Evolutionary conservation across 1,140 invertebrate genomes (phyloP).

Genomic region (Battus philenor): DNA sequence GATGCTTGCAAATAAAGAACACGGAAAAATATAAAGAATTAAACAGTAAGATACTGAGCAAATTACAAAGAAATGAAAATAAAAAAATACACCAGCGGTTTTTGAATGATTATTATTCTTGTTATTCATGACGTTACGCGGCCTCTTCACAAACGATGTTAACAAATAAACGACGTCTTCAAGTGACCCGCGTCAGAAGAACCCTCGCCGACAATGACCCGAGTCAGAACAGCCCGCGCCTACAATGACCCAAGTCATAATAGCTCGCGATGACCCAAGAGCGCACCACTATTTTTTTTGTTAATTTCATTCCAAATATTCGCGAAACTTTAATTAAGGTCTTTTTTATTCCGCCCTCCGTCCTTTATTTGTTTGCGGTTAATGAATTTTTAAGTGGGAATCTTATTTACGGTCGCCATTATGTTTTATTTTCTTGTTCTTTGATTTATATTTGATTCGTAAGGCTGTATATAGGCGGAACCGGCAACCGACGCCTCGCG

Average conservation of each 20-base stretch:
- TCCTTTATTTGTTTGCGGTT: slow-evolving; percentile 15
- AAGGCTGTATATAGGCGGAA: not conserved
- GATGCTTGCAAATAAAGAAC: too few relatives aligned
- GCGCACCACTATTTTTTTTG: slow-evolving; percentile 9
- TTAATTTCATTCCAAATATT: too few relatives aligned
- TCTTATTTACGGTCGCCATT: slow-evolving; percentile 13
- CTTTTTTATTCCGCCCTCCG: slow-evolving; percentile 9
- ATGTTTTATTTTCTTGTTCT: slow-evolving; percentile 10
- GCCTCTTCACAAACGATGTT: slow-evolving; percentile 1
- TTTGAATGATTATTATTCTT: too few relatives aligned
- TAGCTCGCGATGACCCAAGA: not conserved
- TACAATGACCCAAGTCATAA: too few relatives aligned
- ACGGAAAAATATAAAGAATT: too few relatives aligned
- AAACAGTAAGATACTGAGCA: too few relatives aligned
- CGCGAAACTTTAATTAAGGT: slow-evolving; percentile 13
- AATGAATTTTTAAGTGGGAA: slow-evolving; percentile 13
- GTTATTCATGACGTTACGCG: too few relatives aligned
- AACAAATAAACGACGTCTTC: not conserved
- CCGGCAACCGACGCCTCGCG: slow-evolving; percentile 2
- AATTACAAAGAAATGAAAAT: too few relatives aligned
- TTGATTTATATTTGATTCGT: slow-evolving; percentile 9
- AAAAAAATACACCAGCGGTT: too few relatives aligned
- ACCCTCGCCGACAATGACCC: too few relatives aligned
- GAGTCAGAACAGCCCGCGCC: too few relatives aligned
- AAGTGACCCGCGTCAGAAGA: slow-evolving; percentile 7